phyloP scores from a whole-genome alignment of 2,113 vertebrate genomes.

The Scartelaos histophorus region DNA sequence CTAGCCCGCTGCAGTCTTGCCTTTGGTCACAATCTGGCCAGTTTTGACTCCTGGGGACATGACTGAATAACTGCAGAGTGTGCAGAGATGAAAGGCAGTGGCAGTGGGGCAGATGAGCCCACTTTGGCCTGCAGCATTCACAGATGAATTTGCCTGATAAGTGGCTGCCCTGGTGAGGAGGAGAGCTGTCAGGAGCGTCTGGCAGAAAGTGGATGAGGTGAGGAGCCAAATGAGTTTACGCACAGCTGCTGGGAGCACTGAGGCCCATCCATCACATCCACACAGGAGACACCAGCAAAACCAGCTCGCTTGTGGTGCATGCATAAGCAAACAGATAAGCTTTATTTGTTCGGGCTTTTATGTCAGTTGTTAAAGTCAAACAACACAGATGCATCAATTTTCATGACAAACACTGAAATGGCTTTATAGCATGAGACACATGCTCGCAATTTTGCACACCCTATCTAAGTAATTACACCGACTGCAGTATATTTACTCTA shows the following conservation, averaged over 20 bases:
- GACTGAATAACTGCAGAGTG: conserved; percentile 9
- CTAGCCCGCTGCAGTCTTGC: not conserved
- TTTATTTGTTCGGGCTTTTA: not conserved
- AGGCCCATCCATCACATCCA: conserved; percentile 53
- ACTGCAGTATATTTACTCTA: not conserved
- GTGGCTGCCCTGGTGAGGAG: conserved; percentile 46
- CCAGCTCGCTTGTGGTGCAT: conserved; percentile 8
- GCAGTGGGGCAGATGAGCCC: not conserved
- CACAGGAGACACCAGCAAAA: conserved; percentile 16
- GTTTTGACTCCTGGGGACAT: not conserved
- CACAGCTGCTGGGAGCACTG: conserved; percentile 57
- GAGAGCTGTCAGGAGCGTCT: conserved; percentile 49
- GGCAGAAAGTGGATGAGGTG: conserved; percentile 57
- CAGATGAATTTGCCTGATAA: conserved; percentile 53
- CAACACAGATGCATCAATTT: not conserved
- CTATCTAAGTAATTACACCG: not conserved
- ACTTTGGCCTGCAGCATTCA: conserved; percentile 34
- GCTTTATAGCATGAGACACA: not conserved
- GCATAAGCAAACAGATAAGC: conserved; percentile 9
- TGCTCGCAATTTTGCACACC: not conserved
- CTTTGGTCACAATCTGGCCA: not conserved
- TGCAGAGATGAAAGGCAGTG: conserved; percentile 32
- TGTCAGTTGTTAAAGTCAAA: not conserved
- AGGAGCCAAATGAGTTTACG: conserved; percentile 56
- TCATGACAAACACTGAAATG: not conserved